These are phyloP conservation scores for Timema cristinae DNA, from an alignment of 2,888 invertebrate species.

Conservation along the genomic window DNA sequence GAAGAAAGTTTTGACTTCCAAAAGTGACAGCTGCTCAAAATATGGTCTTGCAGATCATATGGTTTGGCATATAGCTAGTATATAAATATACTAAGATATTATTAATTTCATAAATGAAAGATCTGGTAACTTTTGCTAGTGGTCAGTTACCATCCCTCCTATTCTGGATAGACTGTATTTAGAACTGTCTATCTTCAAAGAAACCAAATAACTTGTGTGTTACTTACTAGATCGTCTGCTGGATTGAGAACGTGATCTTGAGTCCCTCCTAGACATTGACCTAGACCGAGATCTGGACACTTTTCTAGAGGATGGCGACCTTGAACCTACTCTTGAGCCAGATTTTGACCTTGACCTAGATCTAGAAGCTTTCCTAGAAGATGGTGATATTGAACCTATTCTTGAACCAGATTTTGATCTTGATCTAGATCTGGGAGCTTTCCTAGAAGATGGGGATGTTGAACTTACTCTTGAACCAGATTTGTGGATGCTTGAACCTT, in stretches of 20 bases:
- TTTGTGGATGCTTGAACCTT: too few relatives aligned
- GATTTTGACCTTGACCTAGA: constrained; percentile 34
- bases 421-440: constrained; percentile 29
- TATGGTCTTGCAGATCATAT: too few relatives aligned
- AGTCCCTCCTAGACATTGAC: constrained; percentile 33
- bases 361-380: constrained; percentile 33
- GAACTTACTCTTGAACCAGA: constrained; percentile 34
- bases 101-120: too few relatives aligned
- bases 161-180: too few relatives aligned
- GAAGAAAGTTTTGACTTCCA: too few relatives aligned
- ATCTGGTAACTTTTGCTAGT: too few relatives aligned
- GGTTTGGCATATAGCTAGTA: too few relatives aligned
- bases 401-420: constrained; percentile 37
- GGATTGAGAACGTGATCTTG: constrained; percentile 18
- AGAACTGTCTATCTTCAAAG: too few relatives aligned
- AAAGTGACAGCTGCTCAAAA: too few relatives aligned
- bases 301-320: constrained; percentile 29
- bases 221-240: background rate
- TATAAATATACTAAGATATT: too few relatives aligned
- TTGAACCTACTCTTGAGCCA: constrained; percentile 32
- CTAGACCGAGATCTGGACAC: constrained; percentile 35
- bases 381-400: constrained; percentile 36
- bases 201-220: background rate
- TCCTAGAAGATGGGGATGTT: constrained; percentile 33
- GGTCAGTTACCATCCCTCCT: too few relatives aligned